Percentiles rank a stretch among this genome's conserved stretches.
phyloP scores from a whole-genome alignment of 2,888 invertebrate species.

The Monoplex corrugatus region DNA sequence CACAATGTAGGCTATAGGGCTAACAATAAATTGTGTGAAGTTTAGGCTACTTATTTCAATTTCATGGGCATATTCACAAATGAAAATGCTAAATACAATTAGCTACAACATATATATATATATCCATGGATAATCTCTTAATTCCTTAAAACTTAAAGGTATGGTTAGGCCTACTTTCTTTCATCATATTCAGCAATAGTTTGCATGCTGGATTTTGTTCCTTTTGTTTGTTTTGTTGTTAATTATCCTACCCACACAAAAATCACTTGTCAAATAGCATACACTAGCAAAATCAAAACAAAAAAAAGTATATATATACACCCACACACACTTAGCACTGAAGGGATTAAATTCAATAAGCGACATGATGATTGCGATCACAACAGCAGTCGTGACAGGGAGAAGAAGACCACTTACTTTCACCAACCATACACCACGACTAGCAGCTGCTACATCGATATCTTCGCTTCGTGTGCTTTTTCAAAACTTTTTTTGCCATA shows the following conservation, averaged over 20 bases:
- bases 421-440: conserved; percentile 97
- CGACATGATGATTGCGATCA: no score
- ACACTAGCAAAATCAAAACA: no score
- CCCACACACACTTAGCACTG: no score
- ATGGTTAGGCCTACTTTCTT: background rate
- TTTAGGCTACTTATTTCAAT: background rate
- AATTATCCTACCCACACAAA: background rate
- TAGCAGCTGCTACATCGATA: conserved; percentile 92
- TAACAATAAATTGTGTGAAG: background rate
- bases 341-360: no score
- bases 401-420: conserved; percentile 84
- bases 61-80: background rate
- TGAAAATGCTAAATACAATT: background rate
- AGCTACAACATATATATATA: background rate
- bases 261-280: background rate
- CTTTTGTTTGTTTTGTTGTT: no score
- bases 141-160: background rate
- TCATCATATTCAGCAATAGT: background rate
- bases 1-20: background rate
- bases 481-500: conserved; percentile 59
- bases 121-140: no score
- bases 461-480: conserved; percentile 72
- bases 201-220: no score
- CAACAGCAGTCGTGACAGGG: no score
- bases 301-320: no score